These are phyloP conservation scores for Cephalotes varians DNA, from an alignment of 2,888 invertebrate genomes.

Conservation along the genomic window DNA sequence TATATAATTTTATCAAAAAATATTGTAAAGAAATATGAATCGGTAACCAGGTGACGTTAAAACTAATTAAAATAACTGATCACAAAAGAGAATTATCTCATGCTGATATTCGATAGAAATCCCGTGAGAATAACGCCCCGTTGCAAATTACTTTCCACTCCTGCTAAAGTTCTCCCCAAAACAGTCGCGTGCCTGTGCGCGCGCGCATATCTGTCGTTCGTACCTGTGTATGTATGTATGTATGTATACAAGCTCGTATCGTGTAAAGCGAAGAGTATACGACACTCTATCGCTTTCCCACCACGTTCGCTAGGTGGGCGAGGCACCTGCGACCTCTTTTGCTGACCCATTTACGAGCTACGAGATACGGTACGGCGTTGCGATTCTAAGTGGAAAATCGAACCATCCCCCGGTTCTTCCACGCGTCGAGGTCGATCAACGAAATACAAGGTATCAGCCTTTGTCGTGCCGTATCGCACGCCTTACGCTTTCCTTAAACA, in stretches of 20 bases:
- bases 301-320: slow-evolving; percentile 67
- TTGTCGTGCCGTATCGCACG: neutral
- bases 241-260: slow-evolving; percentile 44
- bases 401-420: slow-evolving; percentile 46
- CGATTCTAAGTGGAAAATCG: slow-evolving; percentile 62
- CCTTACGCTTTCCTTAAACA: neutral
- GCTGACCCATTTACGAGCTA: slow-evolving; percentile 70
- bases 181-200: slow-evolving; percentile 34
- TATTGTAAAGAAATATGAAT: slow-evolving; percentile 22
- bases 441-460: slow-evolving; percentile 22
- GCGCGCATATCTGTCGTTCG: neutral
- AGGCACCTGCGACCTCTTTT: slow-evolving; percentile 75
- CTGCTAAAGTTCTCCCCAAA: slow-evolving; percentile 26
- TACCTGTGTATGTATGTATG: neutral
- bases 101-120: slow-evolving; percentile 20
- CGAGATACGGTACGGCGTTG: slow-evolving; percentile 53
- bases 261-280: slow-evolving; percentile 52
- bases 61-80: neutral
- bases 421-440: slow-evolving; percentile 50
- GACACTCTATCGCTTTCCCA: slow-evolving; percentile 59
- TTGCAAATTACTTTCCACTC: slow-evolving; percentile 48
- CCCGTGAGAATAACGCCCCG: slow-evolving; percentile 10
- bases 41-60: neutral
- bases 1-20: neutral
- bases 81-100: neutral